Conservation (phyloP, 2,113 vertebrate genomes). For the chimpanzee (Pan troglodytes) region DNA sequence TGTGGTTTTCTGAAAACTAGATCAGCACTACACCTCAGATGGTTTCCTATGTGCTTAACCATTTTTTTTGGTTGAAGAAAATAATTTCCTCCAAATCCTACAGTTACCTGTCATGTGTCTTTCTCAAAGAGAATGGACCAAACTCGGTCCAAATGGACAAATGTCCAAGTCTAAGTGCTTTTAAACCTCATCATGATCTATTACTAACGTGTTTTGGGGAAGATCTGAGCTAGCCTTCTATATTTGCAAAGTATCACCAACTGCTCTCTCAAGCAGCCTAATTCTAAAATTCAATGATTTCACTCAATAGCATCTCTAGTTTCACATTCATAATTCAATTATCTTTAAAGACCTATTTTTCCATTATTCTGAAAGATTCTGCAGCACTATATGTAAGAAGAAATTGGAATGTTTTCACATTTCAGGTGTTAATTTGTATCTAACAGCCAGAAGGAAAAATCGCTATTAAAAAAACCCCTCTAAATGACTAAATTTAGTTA, state of each 20-base stretch:
- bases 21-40: neutral
- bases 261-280: neutral
- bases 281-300: constrained; percentile 37
- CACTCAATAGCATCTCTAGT: neutral
- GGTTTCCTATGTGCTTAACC: neutral
- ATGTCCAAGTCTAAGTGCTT: neutral
- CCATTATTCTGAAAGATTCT: neutral
- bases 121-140: neutral
- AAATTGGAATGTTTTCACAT: constrained; percentile 13
- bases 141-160: no score
- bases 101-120: neutral
- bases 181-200: neutral
- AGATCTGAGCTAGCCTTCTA: neutral
- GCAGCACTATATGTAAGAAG: neutral
- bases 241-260: neutral
- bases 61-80: neutral
- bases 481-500: neutral
- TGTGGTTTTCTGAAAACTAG: constrained; percentile 1
- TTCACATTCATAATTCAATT: neutral
- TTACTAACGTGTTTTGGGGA: neutral
- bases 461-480: neutral
- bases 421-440: neutral
- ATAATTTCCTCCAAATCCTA: neutral
- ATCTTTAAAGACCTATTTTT: neutral
- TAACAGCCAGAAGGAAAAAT: neutral